Evolutionary conservation across 2,113 vertebrate species (phyloP), one percentile per base, ranked within the genome.

Genomic region (Dunckerocampus dactyliophorus): DNA sequence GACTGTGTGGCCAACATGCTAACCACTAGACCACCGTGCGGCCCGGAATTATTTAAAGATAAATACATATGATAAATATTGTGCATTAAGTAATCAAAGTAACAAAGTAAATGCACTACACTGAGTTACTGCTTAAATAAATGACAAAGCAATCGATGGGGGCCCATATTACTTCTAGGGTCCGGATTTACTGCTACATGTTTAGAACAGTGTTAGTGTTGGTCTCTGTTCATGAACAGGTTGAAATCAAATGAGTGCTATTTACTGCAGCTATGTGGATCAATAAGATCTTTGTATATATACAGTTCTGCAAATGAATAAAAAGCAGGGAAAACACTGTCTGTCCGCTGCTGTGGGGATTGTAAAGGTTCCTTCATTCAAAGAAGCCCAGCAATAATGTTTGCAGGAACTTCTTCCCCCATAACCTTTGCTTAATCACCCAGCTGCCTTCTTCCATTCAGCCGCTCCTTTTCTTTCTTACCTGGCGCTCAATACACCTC

Each of bases 351-450:
- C 46, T 65, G 58, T 31, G 48, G 72, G 67, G 69, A 72, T 80
- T 77, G 82, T 77, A 80, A 42, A 50, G 71, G 17, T 62, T 45
- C 49, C 59, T 24, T 47, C 65, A 71, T 73, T 79, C 21, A 65
- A 72, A 81, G 54, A n/a, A 31, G 61, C 11, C 0, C 12, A 69
- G 63, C 60, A 79, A 83, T 82, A 82, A 84, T 77, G 59, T 71
- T 59, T 13, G 57, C 76, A 72, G 71, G 72, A 79, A 81, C 73
- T 56, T 56, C 20, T 21, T 37, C 68, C 81, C 70, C 76, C 42
- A 52, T 75, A 75, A 69, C 81, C 84, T 69, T 68, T 72, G 64
- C 37, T 79, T 84, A 86, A 85, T 85, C 78, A 82, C 71, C 76
- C 37, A 31, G 42, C 79, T 71, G 80, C 81, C 81, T 76, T 59